Evolutionary conservation across 2,113 vertebrate genomes (phyloP), one percentile per base, ranked within the genome.

Genomic region (Myrmophylax atrothorax): DNA sequence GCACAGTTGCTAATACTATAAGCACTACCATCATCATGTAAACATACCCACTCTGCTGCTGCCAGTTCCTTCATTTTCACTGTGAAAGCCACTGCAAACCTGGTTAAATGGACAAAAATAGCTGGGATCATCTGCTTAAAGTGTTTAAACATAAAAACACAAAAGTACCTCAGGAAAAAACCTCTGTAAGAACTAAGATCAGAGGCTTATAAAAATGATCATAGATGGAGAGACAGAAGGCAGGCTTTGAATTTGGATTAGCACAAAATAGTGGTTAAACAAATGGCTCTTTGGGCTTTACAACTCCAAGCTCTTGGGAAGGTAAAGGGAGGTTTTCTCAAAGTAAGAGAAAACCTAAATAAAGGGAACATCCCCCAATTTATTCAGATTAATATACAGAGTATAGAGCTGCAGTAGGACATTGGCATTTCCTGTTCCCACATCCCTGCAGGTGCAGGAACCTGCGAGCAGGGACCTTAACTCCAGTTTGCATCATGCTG

Each of bases 81-180:
- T 0, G 98, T 99, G 98, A 99, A 99, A 50, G 99, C 99, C 68
- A 99, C 99, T 3, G 98, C 98, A 96, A 99, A 99, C 95, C 99
- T 99, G 90, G 91, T 17, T 10, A 90, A 88, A 89, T 1, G 69
- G 73, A 94, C 86, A 94, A 69, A 89, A 86, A 95, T 3, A 82
- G 62, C 14, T 59, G 70, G 38, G 69, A 81, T 77, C 49, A 81
- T 94, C 92, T 96, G 89, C 75, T 90, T 77, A 53, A 91, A 81
- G 49, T 63, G 76, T 69, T 84, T 50, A 16, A 76, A 53, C 35
- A 4, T 6, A 79, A 87, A 84, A 28, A 8, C 22, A 81, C 67
- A 49, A 10, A 68, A 56, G 56, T 17, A 72, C 62, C 87, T 77
- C 14, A 69, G 55, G 70, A 86, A 94, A 94, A 90, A 55, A 10